Base-by-base conservation (phyloP, 2,113 vertebrate species). In the Strix aluco region DNA sequence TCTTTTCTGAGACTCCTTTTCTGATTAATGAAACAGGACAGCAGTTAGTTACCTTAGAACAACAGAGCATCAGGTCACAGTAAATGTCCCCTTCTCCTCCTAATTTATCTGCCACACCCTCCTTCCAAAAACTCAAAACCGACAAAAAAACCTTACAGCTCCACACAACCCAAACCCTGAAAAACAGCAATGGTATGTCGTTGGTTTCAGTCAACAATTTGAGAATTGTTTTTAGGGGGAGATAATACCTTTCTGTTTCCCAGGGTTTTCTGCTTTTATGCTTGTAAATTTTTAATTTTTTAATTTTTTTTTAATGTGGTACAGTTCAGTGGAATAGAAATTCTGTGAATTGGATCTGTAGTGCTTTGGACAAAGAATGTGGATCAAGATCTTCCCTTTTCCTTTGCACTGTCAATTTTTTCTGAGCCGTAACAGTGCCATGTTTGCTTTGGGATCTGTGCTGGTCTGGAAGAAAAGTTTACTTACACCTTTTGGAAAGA, bases 401-500 rank as follows among this genome's bases (percentile, higher is more conserved):
- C 77, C 59, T 94, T 67, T 92, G 92, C 90, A 61, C 96, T 92
- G 81, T 91, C 88, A 62, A 46, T 92, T 94, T 95, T 95, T 86
- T 95, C 82, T 90, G 91, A 90, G 83, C 88, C 2, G 8, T 86
- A 96, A 86, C 92, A 59, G 97, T 97, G 97, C 97, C 96, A 96
- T 94, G 89, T 95, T 97, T 97, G 94, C 89, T 97, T 97, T 97
- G 91, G 89, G 79, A 86, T 92, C 88, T 95, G 88, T 91, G 86
- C 78, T 94, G 71, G 88, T 91, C 65, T 59, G 81, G 92, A 92
- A 92, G 51, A 81, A 86, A 94, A 58, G 81, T 79, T 96, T 71
- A 71, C 75, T 69, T 96, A 58, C 29, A 90, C 34, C n/a, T 87
- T 92, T 62, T 82, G 67, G 87, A 94, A 80, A 86, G 47, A 61